Evolutionary conservation across 2,797 vertebrate species (phyloP), one percentile per base, ranked within the genome.

Genomic region (Falco naumanni): DNA sequence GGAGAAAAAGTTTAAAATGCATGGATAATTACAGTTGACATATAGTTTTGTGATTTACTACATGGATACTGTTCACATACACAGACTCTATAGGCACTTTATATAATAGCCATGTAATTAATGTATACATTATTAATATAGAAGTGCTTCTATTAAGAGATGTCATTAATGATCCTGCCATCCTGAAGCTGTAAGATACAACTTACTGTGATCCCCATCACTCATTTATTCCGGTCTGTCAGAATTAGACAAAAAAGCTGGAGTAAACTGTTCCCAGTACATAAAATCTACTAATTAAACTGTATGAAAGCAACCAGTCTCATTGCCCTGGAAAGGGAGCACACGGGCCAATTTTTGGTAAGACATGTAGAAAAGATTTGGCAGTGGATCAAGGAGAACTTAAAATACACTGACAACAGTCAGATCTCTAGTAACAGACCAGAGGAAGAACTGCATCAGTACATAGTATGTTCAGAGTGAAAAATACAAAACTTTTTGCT

Each of bases 31-130:
- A 79, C 50, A 74, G 24, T 87, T 97, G 96, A 95, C 93, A 84
- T 96, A 96, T 91, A 93, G 77, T 41, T 94, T 88, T 96, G 51
- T 95, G 83, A 96, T 95, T 97, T 95, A 95, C 80, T 91, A 64
- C 80, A 70, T 56, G 48, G 80, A 68, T 93, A 64, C 93, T 95
- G 74, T 94, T 95, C 84, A 94, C 50, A 75, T 90, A 96, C 81
- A 89, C 92, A 95, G 89, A 96, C 78, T 94, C 91, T 93, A 94
- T 94, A 95, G 91, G 90, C 93, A 95, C 90, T 97, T 97, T 95
- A 96, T 96, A 85, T 92, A 95, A 97, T 97, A 97, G 95, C 86
- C 93, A 95, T 87, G 94, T 97, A 96, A 96, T 97, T 96, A 96
- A 93, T 78, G 61, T 75, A 96, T 96, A 90, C 84, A 94, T 96